Evolutionary conservation across 2,888 invertebrate species (phyloP), one percentile per base, ranked within the genome.

Genomic region (Julus scanicus): DNA sequence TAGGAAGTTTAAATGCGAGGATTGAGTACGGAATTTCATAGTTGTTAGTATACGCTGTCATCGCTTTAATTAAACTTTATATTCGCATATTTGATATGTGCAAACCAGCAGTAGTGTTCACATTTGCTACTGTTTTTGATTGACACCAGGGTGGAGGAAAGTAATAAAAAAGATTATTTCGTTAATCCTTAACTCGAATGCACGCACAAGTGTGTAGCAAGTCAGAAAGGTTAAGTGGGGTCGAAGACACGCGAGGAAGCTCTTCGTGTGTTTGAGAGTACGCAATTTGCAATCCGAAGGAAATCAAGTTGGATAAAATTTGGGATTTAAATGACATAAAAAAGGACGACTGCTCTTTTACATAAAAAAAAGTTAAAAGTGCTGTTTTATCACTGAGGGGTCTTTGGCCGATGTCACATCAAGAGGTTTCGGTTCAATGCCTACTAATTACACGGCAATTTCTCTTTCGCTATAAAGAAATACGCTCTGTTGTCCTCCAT

Each of bases 371-470:
- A 63, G 8, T 29, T 20, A n/a, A 29, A 71, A 71, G 71, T 71
- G 71, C 20, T 9, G 71, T 71, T 71, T 71, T 71, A 29, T 29
- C 71, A 71, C 71, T 71, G 71, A 63, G 71, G 71, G 71, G 71
- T 71, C 71, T 71, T 71, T 71, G 71, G 71, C 71, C 71, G 20
- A 71, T 71, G 71, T 71, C 71, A 29, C 5, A 4, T 5, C 29
- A 71, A 71, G 29, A 63, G 63, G 71, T 71, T 71, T 71, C 71
- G 71, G 71, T 71, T 71, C 29, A 71, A 71, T 71, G 71, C 71
- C 29, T 71, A 71, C 71, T 71, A 29, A 71, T 71, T 71, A 9
- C 71, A 71, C 8, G 71, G 71, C 71, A 71, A 29, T 71, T 71
- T 71, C 71, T 20, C 29, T n/a, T 71, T 71, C 29, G 71, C 29